Base-by-base conservation (phyloP, 1,140 invertebrate genomes). In the Augochlora pura region DNA sequence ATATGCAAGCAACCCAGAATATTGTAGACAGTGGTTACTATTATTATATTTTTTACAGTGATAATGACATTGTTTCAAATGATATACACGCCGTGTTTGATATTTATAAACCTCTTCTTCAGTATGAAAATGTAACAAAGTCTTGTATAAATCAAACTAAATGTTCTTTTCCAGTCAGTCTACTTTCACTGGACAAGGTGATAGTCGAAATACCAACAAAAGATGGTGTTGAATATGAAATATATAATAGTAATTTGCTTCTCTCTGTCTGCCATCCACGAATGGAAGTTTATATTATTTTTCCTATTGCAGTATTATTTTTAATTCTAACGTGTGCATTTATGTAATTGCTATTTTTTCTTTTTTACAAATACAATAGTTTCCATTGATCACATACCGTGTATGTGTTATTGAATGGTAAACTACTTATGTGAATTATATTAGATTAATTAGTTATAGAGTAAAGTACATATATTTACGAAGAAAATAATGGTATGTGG, bases 11-110 rank as follows among this genome's bases (percentile, higher is more conserved):
- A 14, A 93, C 94, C 67, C 96, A 97, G 88, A 94, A 96, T 82
- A 95, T 97, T 18, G 90, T 93, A 39, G 93, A 94, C 59, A 95
- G 96, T 91, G 96, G 96, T 12, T 97, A 97, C 90, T 97, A 97
- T 90, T 97, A 97, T 92, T 97, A 97, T 88, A 97, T 97, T 81
- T 97, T 97, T 92, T 97, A 97, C 87, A 97, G 96, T 86, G 96
- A 97, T 88, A 97, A 97, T 92, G 96, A 97, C 90, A 92, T 95
- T 76, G 95, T 95, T 14, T 94, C 93, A 8, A 97, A 97, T 91
- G 95, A 96, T 88, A 96, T 97, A 82, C 96, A 97, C 91, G 96
- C 96, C 16, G 94, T 96, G 81, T 97, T 97, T 91, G 96, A 97
- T 93, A 97, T 97, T 86, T 96, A 96, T 86, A 97, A 97, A 86